Percentiles rank a stretch among this genome's conserved stretches.
These are phyloP conservation scores for Grammomys dolichurus DNA, from an alignment of 2,113 vertebrate genomes.

Conservation along the genomic window DNA sequence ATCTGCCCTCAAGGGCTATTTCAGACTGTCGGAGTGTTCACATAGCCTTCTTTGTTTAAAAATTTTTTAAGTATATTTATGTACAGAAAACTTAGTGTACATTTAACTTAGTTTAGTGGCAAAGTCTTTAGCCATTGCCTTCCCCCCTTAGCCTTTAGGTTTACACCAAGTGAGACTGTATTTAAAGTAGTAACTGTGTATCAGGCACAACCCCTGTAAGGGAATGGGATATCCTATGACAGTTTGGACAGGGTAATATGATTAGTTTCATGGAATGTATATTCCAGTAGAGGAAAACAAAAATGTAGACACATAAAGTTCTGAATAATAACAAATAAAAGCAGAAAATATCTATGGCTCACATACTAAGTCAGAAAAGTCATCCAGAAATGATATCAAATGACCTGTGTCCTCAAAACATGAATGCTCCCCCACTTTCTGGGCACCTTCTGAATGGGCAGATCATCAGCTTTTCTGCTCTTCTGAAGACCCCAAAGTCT, in stretches of 20 bases:
- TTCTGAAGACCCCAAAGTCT: too few species aligned
- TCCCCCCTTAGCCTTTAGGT: neutral
- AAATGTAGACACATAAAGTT: neutral
- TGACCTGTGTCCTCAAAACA: neutral
- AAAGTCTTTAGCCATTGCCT: too few species aligned
- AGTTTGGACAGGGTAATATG: neutral
- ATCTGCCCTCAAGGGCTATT: neutral
- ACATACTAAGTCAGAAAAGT: neutral
- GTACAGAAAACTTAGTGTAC: too few species aligned
- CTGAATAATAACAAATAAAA: neutral
- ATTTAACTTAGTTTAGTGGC: too few species aligned
- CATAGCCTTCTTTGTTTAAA: too few species aligned
- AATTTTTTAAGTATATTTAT: too few species aligned
- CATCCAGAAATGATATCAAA: neutral
- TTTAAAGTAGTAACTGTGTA: neutral
- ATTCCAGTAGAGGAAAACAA: neutral
- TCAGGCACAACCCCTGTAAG: neutral
- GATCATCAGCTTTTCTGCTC: too few species aligned
- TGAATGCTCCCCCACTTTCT: neutral
- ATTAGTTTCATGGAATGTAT: neutral
- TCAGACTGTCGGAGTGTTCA: neutral
- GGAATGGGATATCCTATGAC: neutral
- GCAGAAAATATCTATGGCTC: neutral
- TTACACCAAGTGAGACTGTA: neutral
- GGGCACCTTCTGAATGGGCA: too few species aligned